These are phyloP conservation scores for Nyctibius grandis DNA, from an alignment of 2,797 vertebrate genomes.

Conservation along the genomic window DNA sequence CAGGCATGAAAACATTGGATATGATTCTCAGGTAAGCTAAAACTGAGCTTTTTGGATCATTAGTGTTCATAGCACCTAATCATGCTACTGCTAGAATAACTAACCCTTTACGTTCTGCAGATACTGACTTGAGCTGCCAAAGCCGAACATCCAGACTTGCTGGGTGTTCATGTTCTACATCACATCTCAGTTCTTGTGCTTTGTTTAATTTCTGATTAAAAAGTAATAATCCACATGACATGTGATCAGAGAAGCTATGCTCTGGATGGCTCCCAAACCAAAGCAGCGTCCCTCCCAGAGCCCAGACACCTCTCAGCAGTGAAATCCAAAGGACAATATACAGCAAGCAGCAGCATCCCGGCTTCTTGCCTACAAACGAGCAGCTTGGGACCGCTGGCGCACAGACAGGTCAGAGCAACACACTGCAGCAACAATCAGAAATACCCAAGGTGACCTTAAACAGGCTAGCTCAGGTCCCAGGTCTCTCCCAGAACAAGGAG, in stretches of 20 bases:
- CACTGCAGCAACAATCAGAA: neutral
- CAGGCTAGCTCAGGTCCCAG: neutral
- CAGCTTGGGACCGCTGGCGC: neutral
- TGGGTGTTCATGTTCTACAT: neutral
- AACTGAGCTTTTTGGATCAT: slow-evolving; percentile 26
- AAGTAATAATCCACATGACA: neutral
- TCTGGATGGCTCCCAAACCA: neutral
- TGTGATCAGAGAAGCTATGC: neutral
- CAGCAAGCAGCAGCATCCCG: neutral
- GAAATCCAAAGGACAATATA: neutral
- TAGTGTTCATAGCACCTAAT: slow-evolving; percentile 24
- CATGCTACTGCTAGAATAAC: slow-evolving; percentile 4
- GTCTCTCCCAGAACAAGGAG: neutral
- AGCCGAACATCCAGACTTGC: neutral
- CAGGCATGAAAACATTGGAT: slow-evolving; percentile 13
- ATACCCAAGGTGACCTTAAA: neutral
- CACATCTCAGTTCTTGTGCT: neutral
- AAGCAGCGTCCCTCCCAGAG: neutral
- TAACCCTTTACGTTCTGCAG: neutral
- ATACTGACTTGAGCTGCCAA: neutral
- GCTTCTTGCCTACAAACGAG: neutral
- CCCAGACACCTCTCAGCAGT: neutral
- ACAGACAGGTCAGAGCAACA: neutral
- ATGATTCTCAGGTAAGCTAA: neutral
- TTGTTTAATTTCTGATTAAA: neutral